These are phyloP conservation scores for Bucorvus abyssinicus DNA, from an alignment of 2,797 vertebrate species.

Conservation along the genomic window DNA sequence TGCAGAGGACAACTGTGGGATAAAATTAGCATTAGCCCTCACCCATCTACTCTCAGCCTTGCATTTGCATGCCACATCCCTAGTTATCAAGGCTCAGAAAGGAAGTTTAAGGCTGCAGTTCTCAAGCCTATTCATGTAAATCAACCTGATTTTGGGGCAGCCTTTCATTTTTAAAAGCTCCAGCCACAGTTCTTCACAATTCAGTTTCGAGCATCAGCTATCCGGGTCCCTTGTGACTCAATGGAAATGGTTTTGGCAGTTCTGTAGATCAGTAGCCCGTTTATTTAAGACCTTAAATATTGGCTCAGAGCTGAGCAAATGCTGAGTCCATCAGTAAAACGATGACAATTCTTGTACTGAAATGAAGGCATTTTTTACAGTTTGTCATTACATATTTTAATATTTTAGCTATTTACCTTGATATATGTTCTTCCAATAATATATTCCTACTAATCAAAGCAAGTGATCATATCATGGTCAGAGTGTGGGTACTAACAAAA, in stretches of 20 bases:
- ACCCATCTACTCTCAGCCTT: neutral
- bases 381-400: neutral
- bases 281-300: conserved; percentile 18
- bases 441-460: neutral
- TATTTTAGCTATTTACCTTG: neutral
- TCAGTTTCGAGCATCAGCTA: neutral
- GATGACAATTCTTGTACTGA: neutral
- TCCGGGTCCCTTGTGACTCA: neutral
- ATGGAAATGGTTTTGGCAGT: neutral
- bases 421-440: neutral
- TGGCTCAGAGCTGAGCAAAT: conserved; percentile 10
- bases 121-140: neutral
- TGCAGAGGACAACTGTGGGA: neutral
- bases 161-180: neutral
- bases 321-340: neutral
- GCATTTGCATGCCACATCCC: neutral
- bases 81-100: neutral
- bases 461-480: neutral
- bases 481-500: neutral
- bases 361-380: neutral
- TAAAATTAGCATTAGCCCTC: neutral
- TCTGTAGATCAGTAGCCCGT: neutral
- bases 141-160: neutral
- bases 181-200: neutral
- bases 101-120: neutral